Evolutionary conservation across 1,140 invertebrate species (phyloP).

Genomic region (Drosophila pseudoobscura): DNA sequence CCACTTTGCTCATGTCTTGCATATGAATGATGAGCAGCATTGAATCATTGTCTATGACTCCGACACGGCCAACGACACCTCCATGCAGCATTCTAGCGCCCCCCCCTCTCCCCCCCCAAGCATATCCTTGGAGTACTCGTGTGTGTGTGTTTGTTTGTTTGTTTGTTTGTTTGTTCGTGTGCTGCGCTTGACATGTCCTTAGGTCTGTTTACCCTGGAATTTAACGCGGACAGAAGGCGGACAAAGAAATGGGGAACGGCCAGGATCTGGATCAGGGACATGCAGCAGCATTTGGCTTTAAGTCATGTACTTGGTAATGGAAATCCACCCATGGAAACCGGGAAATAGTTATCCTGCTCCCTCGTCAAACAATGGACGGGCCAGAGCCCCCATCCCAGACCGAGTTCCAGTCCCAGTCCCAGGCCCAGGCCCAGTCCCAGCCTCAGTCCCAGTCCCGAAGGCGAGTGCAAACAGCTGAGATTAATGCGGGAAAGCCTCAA

Average conservation of each 20-base stretch:
- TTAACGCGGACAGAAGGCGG: constrained; percentile 48
- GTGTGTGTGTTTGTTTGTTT: constrained; percentile 25
- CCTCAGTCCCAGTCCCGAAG: neutral
- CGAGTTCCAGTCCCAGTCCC: no score
- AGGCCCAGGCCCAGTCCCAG: no score
- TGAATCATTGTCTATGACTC: constrained; percentile 80
- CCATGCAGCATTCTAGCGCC: constrained; percentile 24
- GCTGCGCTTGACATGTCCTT: constrained; percentile 79
- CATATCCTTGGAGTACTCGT: neutral
- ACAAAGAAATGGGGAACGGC: neutral
- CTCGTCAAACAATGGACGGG: constrained; percentile 29
- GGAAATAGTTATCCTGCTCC: constrained; percentile 7
- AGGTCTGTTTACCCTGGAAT: constrained; percentile 75
- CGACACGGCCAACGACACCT: constrained; percentile 53
- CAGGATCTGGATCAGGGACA: constrained; percentile 6
- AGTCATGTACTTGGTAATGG: constrained; percentile 74
- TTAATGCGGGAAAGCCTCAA: constrained; percentile 31
- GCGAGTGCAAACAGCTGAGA: constrained; percentile 38
- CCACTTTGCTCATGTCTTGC: constrained; percentile 39
- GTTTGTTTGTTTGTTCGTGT: constrained; percentile 52
- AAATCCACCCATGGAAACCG: constrained; percentile 30
- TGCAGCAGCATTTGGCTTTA: constrained; percentile 56
- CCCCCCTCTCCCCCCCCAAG: neutral
- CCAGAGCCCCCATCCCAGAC: no score
- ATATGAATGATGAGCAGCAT: constrained; percentile 81